Base-by-base conservation (phyloP, 1,140 invertebrate genomes). In the Drosophila sproati region DNA sequence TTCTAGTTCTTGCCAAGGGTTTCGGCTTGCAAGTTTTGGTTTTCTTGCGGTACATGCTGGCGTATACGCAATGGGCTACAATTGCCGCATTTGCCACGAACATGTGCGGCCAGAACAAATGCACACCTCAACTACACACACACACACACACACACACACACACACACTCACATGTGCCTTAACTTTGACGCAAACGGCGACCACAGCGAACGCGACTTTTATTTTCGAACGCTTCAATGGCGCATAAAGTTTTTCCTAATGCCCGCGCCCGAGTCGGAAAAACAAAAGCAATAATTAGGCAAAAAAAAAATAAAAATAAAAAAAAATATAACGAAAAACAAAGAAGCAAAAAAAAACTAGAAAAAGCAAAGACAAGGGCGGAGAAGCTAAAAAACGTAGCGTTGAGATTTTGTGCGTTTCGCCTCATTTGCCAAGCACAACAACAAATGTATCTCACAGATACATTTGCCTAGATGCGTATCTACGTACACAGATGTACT, bases 211-310 rank as follows among this genome's bases (percentile, higher is more conserved):
- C 73, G 80, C 85, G 83, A 89, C 83, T 88, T 88, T 88, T 88
- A 88, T 88, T 88, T 88, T 88, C 83, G 77, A 88, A 89, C 85
- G 83, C 83, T 88, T 88, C 85, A 89, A 88, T 88, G 83, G 83
- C 83, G 83, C 83, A 87, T 88, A 88, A 88, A 88, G 85, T 89
- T 88, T 88, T 88, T 75, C 85, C 83, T 89, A 88, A 88, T 88
- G 85, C 80, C 83, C 66, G 83, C 66, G 83, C 85, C 85, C 85
- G 83, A 88, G 80, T 87, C 83, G 85, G 83, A 88, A 77, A 77
- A 73, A 63, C 83, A 88, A 79, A 81, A 88, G 89, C 83, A 88
- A 88, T 89, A 88, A 88, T 89, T 88, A 89, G 85, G 73, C 80
- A 78, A 72, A 78, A 81, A 45, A n/a, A 69, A 77, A 60, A 54